Conservation (phyloP, 2,113 vertebrate species). For the Meriones unguiculatus region DNA sequence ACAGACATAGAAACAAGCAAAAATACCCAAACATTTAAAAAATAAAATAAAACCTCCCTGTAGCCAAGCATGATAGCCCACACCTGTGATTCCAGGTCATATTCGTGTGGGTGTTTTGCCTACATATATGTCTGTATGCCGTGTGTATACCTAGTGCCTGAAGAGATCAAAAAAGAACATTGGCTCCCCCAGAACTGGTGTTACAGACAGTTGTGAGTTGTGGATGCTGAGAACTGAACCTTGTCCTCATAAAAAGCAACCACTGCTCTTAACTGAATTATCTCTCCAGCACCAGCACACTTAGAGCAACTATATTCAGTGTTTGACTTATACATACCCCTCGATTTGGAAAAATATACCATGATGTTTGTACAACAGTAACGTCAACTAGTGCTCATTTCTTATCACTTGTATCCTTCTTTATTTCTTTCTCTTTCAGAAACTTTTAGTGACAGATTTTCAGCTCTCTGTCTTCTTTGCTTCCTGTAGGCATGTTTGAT, state of each 20-base stretch:
- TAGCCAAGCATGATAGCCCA: not conserved
- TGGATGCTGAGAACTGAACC: not conserved
- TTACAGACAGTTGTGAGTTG: not conserved
- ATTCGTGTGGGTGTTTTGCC: not conserved
- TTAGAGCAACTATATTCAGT: not conserved
- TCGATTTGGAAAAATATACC: not conserved
- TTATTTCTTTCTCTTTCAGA: not conserved
- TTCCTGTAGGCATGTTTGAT: slow-evolving; percentile 23
- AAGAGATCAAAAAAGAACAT: not conserved
- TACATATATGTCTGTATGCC: not conserved
- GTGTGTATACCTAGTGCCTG: not conserved
- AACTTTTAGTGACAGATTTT: not conserved
- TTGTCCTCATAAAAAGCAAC: not conserved
- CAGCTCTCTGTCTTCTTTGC: not conserved
- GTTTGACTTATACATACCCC: not conserved
- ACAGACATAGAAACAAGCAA: not conserved
- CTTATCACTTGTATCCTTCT: not conserved
- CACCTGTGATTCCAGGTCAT: no score
- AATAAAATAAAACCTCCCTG: not conserved
- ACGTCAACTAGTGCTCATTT: not conserved
- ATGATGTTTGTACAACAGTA: not conserved
- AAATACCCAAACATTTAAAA: not conserved
- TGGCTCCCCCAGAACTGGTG: not conserved
- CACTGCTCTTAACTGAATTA: not conserved
- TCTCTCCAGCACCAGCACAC: not conserved